phyloP scores from a whole-genome alignment of 2,113 vertebrate species.

The Podarcis cretensis region DNA sequence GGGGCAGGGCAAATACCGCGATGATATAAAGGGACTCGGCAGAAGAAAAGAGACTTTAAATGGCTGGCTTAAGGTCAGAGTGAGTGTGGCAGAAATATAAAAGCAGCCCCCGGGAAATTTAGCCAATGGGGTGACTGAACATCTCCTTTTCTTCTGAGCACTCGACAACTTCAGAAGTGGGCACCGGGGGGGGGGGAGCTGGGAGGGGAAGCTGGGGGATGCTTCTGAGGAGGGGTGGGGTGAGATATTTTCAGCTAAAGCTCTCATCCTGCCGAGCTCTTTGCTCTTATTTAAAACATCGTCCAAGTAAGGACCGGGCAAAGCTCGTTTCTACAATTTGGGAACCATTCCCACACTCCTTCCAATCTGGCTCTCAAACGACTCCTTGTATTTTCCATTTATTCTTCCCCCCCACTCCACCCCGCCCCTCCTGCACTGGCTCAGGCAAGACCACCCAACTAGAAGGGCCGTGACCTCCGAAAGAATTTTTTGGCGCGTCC shows the following conservation, averaged over 20 bases:
- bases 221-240: rapidly evolving
- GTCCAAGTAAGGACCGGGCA: neutral
- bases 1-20: constrained; percentile 13
- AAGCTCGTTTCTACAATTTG: neutral
- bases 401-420: neutral
- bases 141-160: constrained; percentile 33
- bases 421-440: rapidly evolving
- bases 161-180: neutral
- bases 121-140: neutral
- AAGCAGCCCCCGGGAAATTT: neutral
- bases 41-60: neutral
- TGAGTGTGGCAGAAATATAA: neutral
- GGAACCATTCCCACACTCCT: neutral
- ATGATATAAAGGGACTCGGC: neutral
- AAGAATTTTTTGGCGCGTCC: neutral
- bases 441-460: neutral
- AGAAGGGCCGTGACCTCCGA: neutral
- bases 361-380: constrained; percentile 4
- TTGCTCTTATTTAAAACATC: constrained; percentile 12
- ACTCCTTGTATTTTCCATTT: neutral
- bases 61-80: constrained; percentile 22
- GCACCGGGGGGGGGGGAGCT: neutral
- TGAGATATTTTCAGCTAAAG: neutral
- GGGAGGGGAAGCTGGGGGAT: neutral
- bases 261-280: neutral